A percentile compares a stretch with the other conserved stretches of the same genome.
Evolutionary conservation across 2,888 invertebrate genomes (phyloP).

Genomic region (Eupithecia inturbata): DNA sequence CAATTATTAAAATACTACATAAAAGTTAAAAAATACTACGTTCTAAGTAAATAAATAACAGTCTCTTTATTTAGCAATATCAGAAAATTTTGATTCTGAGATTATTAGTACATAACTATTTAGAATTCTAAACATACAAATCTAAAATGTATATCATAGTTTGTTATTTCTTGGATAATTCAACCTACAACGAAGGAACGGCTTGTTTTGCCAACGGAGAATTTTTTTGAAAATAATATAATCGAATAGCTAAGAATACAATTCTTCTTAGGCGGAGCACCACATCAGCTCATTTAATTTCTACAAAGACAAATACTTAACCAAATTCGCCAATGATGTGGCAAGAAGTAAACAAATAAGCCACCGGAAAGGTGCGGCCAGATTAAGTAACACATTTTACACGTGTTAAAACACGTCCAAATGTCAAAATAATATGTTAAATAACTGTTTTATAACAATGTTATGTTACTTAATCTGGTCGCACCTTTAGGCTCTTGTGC

Average conservation of each 20-base stretch:
- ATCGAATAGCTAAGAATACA: too few relatives aligned
- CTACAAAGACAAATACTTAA: too few relatives aligned
- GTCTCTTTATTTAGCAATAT: slow-evolving; percentile 19
- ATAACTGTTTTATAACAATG: too few relatives aligned
- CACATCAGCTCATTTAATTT: not conserved
- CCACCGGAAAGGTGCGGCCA: not conserved
- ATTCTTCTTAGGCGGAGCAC: not conserved
- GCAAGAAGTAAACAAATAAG: not conserved
- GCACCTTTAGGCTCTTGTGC: too few relatives aligned
- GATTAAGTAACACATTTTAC: too few relatives aligned
- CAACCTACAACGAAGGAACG: not conserved
- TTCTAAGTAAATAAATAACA: slow-evolving; percentile 30
- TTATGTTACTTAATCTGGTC: too few relatives aligned
- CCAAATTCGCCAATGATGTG: too few relatives aligned
- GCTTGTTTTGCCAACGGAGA: not conserved
- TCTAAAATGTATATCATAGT: not conserved
- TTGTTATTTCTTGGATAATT: not conserved
- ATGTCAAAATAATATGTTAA: too few relatives aligned
- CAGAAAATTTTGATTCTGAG: not conserved
- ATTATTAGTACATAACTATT: not conserved
- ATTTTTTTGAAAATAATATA: not conserved
- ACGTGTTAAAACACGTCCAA: too few relatives aligned
- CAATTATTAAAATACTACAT: not conserved
- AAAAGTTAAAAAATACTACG: not conserved
- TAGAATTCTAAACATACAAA: not conserved